Conservation (phyloP, 1,140 invertebrate species). For the Rhagoletis zephyria region DNA sequence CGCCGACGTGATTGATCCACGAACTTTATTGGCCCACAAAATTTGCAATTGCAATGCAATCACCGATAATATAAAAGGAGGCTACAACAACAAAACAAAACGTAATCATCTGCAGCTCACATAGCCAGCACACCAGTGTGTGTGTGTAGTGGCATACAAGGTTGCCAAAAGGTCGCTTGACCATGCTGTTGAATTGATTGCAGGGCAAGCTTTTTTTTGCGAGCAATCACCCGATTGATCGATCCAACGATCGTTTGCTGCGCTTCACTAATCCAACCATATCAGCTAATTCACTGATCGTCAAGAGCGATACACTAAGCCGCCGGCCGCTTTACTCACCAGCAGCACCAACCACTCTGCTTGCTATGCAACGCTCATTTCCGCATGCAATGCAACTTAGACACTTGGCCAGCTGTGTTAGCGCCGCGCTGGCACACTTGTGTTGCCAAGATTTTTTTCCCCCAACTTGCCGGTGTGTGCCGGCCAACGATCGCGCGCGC, state of each 20-base stretch:
- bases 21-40: slow-evolving; percentile 29
- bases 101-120: not conserved
- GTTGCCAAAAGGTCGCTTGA: slow-evolving; percentile 21
- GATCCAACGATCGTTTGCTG: not conserved
- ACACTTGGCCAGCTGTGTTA: not conserved
- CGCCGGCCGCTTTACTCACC: not conserved
- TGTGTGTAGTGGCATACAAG: not conserved
- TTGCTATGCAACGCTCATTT: slow-evolving; percentile 30
- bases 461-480: not conserved
- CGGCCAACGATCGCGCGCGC: not conserved
- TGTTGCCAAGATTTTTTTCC: not conserved
- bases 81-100: slow-evolving; percentile 5
- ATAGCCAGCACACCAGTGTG: not conserved
- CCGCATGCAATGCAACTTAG: not conserved
- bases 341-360: not conserved
- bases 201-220: not conserved
- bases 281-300: slow-evolving; percentile 13
- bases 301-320: not conserved
- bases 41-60: slow-evolving; percentile 49
- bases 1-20: slow-evolving; percentile 17
- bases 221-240: not conserved
- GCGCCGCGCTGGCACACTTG: not conserved
- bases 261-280: slow-evolving; percentile 3
- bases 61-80: not conserved
- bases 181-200: slow-evolving; percentile 11